Percentiles rank a stretch among this genome's conserved stretches.
Conservation (phyloP, 2,888 invertebrate species). For the Cheilosia urbana region DNA sequence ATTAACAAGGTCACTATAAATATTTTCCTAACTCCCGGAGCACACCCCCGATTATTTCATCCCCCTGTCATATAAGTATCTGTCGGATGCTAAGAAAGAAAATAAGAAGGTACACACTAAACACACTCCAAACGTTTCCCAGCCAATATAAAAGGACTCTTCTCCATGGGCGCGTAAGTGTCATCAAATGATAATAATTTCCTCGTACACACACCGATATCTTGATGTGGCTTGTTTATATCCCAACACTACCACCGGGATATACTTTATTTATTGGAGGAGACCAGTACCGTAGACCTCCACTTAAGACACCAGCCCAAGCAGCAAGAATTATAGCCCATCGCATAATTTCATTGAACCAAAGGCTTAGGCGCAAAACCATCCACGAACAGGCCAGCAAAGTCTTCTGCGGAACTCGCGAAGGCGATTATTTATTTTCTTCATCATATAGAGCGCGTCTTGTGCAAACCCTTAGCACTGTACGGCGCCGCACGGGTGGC, state of each 20-base stretch:
- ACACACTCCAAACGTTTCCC: not conserved
- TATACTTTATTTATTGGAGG: constrained; percentile 48
- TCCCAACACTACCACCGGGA: constrained; percentile 12
- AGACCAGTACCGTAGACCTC: constrained; percentile 42
- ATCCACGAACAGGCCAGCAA: constrained; percentile 12
- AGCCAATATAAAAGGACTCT: constrained; percentile 26
- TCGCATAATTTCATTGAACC: constrained; percentile 56
- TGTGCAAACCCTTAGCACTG: constrained; percentile 17
- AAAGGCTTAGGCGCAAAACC: constrained; percentile 58
- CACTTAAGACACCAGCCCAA: constrained; percentile 12
- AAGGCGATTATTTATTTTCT: constrained; percentile 58
- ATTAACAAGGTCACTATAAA: constrained; percentile 44
- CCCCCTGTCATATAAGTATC: not conserved
- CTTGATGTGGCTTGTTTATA: not conserved
- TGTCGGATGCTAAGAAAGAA: not conserved
- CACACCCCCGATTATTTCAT: not conserved
- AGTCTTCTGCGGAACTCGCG: constrained; percentile 44
- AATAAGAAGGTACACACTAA: not conserved
- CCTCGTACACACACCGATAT: constrained; percentile 52
- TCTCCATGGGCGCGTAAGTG: constrained; percentile 40
- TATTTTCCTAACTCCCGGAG: constrained; percentile 30
- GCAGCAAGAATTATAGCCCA: constrained; percentile 55
- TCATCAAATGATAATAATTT: constrained; percentile 79
- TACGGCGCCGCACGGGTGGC: not conserved
- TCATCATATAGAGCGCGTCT: constrained; percentile 29